Evolutionary conservation across 2,113 vertebrate species (phyloP).

Genomic region (Pycnonotus jocosus): DNA sequence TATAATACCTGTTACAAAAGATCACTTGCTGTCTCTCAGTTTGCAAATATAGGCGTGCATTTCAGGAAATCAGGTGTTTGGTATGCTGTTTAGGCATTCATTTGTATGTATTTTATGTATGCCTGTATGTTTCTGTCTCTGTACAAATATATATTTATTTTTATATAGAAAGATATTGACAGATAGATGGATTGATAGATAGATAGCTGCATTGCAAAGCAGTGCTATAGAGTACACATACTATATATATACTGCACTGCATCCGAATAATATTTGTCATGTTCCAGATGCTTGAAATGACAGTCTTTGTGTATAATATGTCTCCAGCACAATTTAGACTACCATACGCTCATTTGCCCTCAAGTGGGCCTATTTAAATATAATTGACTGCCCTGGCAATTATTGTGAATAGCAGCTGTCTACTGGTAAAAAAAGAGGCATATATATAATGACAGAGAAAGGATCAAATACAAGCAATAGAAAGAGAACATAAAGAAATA

Average conservation of each 20-base stretch:
- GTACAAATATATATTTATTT: not conserved
- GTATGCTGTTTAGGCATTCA: fast-evolving
- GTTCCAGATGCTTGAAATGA: slow-evolving; percentile 74
- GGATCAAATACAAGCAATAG: slow-evolving; percentile 73
- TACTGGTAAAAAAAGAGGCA: slow-evolving; percentile 63
- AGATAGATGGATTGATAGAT: not conserved
- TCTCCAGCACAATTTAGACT: slow-evolving; percentile 75
- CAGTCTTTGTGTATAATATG: slow-evolving; percentile 72
- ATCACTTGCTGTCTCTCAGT: not conserved
- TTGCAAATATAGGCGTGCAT: not conserved
- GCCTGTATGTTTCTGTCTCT: not conserved
- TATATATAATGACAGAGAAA: slow-evolving; percentile 76
- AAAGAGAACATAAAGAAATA: slow-evolving; percentile 74
- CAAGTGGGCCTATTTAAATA: slow-evolving; percentile 84
- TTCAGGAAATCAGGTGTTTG: not conserved
- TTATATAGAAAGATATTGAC: not conserved
- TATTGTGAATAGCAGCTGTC: slow-evolving; percentile 84
- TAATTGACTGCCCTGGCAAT: slow-evolving; percentile 82
- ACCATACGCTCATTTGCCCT: slow-evolving; percentile 77
- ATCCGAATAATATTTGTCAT: slow-evolving; percentile 70
- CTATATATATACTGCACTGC: not conserved
- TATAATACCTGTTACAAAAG: not conserved
- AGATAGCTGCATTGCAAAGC: not conserved
- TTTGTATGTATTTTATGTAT: not conserved
- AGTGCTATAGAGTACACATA: not conserved